Percentiles rank a stretch among this genome's conserved stretches.
Evolutionary conservation across 2,797 vertebrate genomes (phyloP).

Genomic region (Acrocephalus scirpaceus): DNA sequence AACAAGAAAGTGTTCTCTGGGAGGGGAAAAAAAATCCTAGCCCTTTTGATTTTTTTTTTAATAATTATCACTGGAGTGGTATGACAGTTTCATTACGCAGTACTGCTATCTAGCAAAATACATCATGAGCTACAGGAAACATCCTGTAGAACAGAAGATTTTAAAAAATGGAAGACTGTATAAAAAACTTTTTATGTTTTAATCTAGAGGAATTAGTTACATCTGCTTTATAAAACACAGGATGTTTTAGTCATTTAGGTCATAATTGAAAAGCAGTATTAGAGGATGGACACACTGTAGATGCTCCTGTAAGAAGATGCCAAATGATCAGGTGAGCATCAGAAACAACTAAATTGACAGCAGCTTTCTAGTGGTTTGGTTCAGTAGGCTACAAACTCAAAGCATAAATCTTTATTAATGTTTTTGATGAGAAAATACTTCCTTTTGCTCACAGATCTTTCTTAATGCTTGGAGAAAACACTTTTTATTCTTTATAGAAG

Average conservation of each 20-base stretch:
- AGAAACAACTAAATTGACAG: background rate
- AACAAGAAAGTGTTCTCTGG: background rate
- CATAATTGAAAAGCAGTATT: background rate
- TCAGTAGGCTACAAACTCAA: background rate
- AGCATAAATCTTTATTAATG: background rate
- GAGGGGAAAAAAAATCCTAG: background rate
- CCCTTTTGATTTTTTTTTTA: background rate
- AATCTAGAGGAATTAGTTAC: background rate
- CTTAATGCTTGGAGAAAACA: background rate
- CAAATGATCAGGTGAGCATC: background rate
- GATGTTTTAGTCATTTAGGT: background rate
- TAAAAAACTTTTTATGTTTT: background rate
- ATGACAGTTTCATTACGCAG: background rate
- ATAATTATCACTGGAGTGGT: background rate
- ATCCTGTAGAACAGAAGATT: background rate
- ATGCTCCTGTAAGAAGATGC: background rate
- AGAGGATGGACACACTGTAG: background rate
- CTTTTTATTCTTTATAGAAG: conserved; percentile 78
- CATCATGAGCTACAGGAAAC: background rate
- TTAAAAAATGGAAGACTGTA: background rate
- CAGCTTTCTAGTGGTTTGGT: background rate
- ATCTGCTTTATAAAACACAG: background rate
- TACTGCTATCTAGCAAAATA: background rate
- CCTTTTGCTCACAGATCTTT: background rate
- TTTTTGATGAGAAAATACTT: conserved; percentile 10